phyloP scores from a whole-genome alignment of 2,113 vertebrate genomes.

The Gambusia holbrooki region DNA sequence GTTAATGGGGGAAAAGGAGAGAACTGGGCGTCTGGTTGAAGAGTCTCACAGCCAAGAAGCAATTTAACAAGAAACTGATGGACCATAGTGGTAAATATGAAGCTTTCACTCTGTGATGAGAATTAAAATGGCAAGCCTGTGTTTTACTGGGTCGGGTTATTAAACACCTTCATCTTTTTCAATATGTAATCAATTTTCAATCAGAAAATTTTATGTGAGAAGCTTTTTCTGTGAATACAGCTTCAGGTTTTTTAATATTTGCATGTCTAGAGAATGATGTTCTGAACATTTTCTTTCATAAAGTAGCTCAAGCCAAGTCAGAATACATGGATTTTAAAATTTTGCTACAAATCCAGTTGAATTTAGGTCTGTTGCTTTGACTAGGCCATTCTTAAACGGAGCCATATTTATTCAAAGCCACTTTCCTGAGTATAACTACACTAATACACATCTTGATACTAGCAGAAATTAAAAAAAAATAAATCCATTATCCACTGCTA shows the following conservation, averaged over 20 bases:
- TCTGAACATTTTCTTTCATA: neutral
- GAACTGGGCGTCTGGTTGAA: neutral
- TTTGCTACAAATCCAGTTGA: too few species aligned
- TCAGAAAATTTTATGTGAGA: neutral
- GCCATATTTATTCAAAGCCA: too few species aligned
- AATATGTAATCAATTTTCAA: neutral
- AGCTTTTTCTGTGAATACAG: neutral
- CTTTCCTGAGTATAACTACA: too few species aligned
- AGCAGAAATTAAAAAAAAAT: too few species aligned
- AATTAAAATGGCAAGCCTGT: neutral
- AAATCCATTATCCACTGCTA: too few species aligned
- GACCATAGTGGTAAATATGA: conserved; percentile 3
- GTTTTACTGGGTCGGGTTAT: neutral
- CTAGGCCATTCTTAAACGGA: too few species aligned
- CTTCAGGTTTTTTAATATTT: neutral
- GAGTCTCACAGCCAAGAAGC: neutral
- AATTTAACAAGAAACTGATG: conserved; percentile 12
- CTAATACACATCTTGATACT: too few species aligned
- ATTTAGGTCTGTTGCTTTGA: too few species aligned
- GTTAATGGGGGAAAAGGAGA: neutral
- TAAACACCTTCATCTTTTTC: neutral
- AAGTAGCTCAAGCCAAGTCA: neutral
- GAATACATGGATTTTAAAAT: neutral
- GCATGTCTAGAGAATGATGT: neutral
- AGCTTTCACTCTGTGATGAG: neutral